These are phyloP conservation scores for Guaruba guarouba DNA, from an alignment of 2,113 vertebrate species.

Conservation along the genomic window DNA sequence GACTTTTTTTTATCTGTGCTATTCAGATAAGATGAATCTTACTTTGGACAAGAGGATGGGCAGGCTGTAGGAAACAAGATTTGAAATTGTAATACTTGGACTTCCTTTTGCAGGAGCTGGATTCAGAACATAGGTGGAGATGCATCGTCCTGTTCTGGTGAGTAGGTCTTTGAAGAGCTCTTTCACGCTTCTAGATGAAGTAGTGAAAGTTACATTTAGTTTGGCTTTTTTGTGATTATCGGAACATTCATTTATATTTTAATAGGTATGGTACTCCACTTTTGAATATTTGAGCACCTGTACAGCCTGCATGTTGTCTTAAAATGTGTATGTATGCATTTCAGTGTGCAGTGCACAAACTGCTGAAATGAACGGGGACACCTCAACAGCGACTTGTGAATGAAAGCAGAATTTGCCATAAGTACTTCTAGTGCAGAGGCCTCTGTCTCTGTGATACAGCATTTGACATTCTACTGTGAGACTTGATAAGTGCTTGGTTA, in stretches of 20 bases:
- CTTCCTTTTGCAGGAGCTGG: constrained; percentile 77
- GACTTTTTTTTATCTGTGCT: not conserved
- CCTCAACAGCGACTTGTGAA: not conserved
- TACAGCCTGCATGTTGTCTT: not conserved
- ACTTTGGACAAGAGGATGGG: not conserved
- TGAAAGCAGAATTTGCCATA: not conserved
- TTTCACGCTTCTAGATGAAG: not conserved
- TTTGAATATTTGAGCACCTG: not conserved
- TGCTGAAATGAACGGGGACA: not conserved
- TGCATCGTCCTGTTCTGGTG: constrained; percentile 81
- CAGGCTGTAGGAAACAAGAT: not conserved
- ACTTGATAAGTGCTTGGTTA: not conserved
- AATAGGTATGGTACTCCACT: not conserved
- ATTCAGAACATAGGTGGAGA: constrained; percentile 89
- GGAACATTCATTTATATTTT: not conserved
- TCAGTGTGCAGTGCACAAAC: constrained; percentile 1
- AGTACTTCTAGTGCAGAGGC: not conserved
- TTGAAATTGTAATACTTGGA: not conserved
- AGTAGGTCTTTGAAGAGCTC: constrained; percentile 17
- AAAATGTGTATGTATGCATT: constrained; percentile 12
- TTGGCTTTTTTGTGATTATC: not conserved
- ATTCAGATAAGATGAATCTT: not conserved
- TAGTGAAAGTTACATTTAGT: not conserved
- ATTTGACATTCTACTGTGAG: constrained; percentile 7
- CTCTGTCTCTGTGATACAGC: not conserved